Percentiles rank a stretch among this genome's conserved stretches.
Conservation (phyloP, 2,888 invertebrate genomes). For the Euphydryas editha region DNA sequence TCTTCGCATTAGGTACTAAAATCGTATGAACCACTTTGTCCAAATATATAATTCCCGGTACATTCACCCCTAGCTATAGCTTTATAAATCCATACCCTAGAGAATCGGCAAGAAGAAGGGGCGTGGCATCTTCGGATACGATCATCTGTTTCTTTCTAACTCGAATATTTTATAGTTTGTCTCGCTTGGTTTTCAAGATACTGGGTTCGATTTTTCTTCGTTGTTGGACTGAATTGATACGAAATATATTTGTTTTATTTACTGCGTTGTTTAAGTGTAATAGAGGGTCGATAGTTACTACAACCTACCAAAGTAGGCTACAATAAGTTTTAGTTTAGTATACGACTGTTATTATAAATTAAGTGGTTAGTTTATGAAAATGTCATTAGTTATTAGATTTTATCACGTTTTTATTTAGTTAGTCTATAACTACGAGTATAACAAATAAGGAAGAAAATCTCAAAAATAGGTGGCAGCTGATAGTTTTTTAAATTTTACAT, state of each 20-base stretch:
- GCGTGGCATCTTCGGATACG: constrained; percentile 44
- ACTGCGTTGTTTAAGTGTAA: constrained; percentile 10
- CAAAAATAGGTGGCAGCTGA: too few relatives aligned
- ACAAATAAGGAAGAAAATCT: too few relatives aligned
- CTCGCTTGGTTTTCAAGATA: constrained; percentile 43
- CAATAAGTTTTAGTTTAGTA: too few relatives aligned
- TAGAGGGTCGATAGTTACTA: not conserved
- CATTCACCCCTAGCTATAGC: constrained; percentile 36
- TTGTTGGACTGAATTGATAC: constrained; percentile 33
- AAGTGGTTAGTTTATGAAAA: too few relatives aligned
- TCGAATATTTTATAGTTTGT: constrained; percentile 32
- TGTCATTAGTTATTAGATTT: too few relatives aligned
- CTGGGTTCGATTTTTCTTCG: constrained; percentile 40
- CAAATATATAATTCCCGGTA: constrained; percentile 37
- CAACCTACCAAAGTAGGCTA: not conserved
- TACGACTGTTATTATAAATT: too few relatives aligned
- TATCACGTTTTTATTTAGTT: too few relatives aligned
- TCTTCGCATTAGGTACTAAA: constrained; percentile 16
- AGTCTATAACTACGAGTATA: too few relatives aligned
- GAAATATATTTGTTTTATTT: constrained; percentile 28
- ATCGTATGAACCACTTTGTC: constrained; percentile 28
- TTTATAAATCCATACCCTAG: constrained; percentile 41
- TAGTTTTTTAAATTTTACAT: too few relatives aligned
- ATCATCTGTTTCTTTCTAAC: constrained; percentile 43
- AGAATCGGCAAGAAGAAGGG: constrained; percentile 46